Evolutionary conservation across 2,888 invertebrate genomes (phyloP).

Genomic region (Pollenia amentaria): DNA sequence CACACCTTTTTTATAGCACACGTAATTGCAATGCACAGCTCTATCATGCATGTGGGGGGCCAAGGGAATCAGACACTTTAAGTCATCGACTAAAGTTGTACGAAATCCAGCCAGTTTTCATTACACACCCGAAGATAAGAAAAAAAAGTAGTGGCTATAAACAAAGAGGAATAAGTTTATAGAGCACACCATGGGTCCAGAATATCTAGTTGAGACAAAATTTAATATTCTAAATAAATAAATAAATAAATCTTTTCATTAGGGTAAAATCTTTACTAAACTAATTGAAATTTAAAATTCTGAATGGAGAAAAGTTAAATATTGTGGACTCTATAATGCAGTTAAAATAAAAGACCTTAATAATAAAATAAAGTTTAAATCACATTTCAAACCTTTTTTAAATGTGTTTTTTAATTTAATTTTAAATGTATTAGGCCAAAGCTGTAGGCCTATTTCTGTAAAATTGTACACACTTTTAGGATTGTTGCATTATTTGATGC

Average conservation of each 20-base stretch:
- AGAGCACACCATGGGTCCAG: slow-evolving; percentile 30
- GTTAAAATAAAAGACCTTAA: no score
- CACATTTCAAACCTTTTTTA: no score
- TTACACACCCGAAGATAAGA: slow-evolving; percentile 35
- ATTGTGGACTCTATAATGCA: no score
- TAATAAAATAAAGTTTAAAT: no score
- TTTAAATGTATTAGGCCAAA: no score
- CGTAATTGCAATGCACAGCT: slow-evolving; percentile 57
- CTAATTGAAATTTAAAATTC: neutral
- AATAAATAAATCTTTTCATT: slow-evolving; percentile 20
- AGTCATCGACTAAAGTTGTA: slow-evolving; percentile 19
- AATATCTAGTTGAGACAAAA: neutral
- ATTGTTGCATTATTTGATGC: no score
- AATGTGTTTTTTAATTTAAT: no score
- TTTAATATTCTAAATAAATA: neutral
- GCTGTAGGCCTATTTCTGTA: no score
- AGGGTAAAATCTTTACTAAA: slow-evolving; percentile 3
- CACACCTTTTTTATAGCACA: slow-evolving; percentile 61
- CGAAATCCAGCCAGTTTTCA: slow-evolving; percentile 40
- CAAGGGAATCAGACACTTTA: neutral
- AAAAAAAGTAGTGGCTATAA: slow-evolving; percentile 6
- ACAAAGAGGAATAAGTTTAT: slow-evolving; percentile 9
- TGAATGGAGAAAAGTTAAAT: no score
- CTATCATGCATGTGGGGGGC: slow-evolving; percentile 6
- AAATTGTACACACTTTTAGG: no score